phyloP scores from a whole-genome alignment of 2,888 invertebrate species.

The Spatulosminthurus flaviceps region DNA sequence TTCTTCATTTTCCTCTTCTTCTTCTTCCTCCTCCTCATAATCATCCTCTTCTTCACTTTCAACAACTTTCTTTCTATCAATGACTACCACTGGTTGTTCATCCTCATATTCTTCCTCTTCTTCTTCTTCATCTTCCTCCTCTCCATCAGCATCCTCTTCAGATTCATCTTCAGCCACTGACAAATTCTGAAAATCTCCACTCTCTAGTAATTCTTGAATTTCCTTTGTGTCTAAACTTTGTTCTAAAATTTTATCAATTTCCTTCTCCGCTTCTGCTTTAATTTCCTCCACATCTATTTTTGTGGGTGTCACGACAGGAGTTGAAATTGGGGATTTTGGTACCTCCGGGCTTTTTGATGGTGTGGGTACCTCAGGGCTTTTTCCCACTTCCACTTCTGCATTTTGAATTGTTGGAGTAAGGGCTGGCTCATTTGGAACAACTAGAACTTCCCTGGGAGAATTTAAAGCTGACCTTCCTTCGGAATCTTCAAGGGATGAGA shows the following conservation, averaged over 20 bases:
- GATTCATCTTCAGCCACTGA: conserved; percentile 16
- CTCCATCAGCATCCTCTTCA: conserved; percentile 19
- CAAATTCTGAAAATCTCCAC: conserved; percentile 40
- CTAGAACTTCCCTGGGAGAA: background rate
- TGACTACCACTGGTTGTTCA: conserved; percentile 21
- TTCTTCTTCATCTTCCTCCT: conserved; percentile 36
- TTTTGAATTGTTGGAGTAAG: background rate
- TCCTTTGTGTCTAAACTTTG: conserved; percentile 37
- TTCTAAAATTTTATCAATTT: conserved; percentile 23
- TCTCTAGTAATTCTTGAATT: conserved; percentile 23
- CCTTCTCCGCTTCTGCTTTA: background rate
- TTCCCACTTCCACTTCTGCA: background rate
- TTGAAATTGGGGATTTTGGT: background rate
- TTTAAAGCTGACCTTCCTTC: background rate
- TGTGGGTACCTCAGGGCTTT: background rate
- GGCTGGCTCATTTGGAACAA: background rate
- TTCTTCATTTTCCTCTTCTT: conserved; percentile 40
- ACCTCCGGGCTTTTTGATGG: background rate
- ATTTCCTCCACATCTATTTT: background rate
- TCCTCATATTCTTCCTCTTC: conserved; percentile 39
- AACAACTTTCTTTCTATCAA: background rate
- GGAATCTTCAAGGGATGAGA: background rate
- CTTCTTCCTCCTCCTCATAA: conserved; percentile 29
- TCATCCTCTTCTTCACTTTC: conserved; percentile 29
- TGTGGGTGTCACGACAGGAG: background rate